A percentile compares a stretch with the other conserved stretches of the same genome.
phyloP scores from a whole-genome alignment of 2,888 invertebrate genomes.

The Altica lythri region DNA sequence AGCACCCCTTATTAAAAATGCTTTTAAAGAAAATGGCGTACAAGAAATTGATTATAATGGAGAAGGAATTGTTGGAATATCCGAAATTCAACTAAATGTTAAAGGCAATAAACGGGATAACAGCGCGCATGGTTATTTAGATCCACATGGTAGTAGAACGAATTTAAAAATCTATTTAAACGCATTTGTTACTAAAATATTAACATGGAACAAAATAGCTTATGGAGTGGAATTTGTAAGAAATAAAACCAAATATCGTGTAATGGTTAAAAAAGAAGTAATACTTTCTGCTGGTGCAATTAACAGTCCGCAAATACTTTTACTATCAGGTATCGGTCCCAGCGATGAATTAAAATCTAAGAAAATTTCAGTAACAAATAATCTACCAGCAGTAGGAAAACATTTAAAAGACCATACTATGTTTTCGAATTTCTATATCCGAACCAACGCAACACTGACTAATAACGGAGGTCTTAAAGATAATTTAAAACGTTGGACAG shows the following conservation, averaged over 20 bases:
- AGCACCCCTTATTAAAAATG: constrained; percentile 40
- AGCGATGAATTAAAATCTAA: constrained; percentile 5
- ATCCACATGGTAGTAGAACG: constrained; percentile 13
- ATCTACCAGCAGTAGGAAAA: constrained; percentile 24
- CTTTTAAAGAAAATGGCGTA: constrained; percentile 57
- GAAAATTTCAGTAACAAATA: constrained; percentile 8
- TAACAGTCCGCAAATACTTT: constrained; percentile 23
- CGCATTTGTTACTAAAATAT: constrained; percentile 47
- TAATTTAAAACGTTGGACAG: constrained; percentile 6
- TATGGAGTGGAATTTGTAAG: constrained; percentile 48
- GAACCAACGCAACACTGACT: constrained; percentile 11
- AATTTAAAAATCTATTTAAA: constrained; percentile 61
- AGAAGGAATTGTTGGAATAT: constrained; percentile 5
- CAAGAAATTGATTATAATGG: constrained; percentile 25
- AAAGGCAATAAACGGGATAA: constrained; percentile 16
- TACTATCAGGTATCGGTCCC: constrained; percentile 29
- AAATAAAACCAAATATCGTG: constrained; percentile 65
- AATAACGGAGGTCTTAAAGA: background rate
- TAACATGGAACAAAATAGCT: constrained; percentile 9
- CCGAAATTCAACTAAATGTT: constrained; percentile 22
- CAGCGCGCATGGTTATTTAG: constrained; percentile 20
- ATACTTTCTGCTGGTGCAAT: constrained; percentile 61
- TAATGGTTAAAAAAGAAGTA: constrained; percentile 66
- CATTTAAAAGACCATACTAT: constrained; percentile 23
- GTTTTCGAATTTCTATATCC: constrained; percentile 2